These are phyloP conservation scores for Enteromius treurensis DNA, from an alignment of 2,797 vertebrate species.

Conservation along the genomic window DNA sequence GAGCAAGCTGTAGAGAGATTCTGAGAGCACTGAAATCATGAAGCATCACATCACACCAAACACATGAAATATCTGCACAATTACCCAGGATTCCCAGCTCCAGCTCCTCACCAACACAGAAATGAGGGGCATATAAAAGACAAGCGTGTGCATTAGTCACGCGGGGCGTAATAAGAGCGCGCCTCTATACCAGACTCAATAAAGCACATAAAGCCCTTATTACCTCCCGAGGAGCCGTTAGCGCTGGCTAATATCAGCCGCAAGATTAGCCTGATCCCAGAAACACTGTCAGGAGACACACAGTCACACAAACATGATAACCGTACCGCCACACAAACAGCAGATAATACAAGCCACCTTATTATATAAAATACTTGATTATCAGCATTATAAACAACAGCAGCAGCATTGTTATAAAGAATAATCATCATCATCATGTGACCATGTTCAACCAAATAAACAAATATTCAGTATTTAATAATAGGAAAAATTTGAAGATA, in stretches of 20 bases:
- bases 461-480: too few species aligned
- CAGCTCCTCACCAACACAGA: constrained; percentile 26
- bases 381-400: background rate
- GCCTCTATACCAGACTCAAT: constrained; percentile 43
- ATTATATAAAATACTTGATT: background rate
- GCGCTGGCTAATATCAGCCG: constrained; percentile 68
- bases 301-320: background rate
- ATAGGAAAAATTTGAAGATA: too few species aligned
- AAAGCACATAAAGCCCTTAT: constrained; percentile 66
- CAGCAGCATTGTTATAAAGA: constrained; percentile 21
- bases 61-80: constrained; percentile 55
- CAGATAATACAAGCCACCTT: background rate
- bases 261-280: constrained; percentile 55
- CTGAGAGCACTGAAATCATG: constrained; percentile 7
- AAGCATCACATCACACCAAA: background rate
- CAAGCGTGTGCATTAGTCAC: constrained; percentile 58
- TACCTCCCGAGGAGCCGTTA: constrained; percentile 73
- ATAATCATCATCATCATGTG: too few species aligned
- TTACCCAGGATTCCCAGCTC: constrained; percentile 42
- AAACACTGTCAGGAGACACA: background rate
- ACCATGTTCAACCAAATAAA: too few species aligned
- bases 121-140: constrained; percentile 52
- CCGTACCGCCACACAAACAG: too few species aligned
- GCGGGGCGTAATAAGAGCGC: constrained; percentile 56
- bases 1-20: background rate